Base-by-base conservation (phyloP, 2,888 invertebrate species). In the Diachrysia chrysitis region DNA sequence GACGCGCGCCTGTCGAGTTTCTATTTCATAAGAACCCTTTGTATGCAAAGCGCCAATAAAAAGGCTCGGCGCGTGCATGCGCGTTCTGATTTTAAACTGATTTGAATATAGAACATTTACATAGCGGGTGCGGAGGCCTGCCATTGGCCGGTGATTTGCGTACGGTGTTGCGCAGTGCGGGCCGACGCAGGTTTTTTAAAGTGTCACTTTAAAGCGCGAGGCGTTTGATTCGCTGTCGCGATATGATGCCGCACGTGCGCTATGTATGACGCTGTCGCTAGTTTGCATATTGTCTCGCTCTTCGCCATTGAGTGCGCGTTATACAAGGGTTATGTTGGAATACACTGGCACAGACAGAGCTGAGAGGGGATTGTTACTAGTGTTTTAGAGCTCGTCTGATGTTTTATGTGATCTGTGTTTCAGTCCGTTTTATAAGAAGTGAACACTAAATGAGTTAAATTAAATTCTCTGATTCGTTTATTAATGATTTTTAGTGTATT, bases 81-180 rank as follows among this genome's bases (percentile, higher is more conserved):
- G 95, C 95, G 88, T 84, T 92, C 87, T 89, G 91, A 93, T 93
- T 95, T 95, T 94, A 94, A 95, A 94, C 89, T 92, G 91, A 94
- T 95, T 95, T 95, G 93, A 95, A 95, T 95, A 94, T 89, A 90
- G 85, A 86, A 90, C 85, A 94, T 95, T 95, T 94, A 93, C 94
- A 95, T 94, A 93, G 85, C 79, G 66, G 70, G 73, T 72, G 73
- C 65, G 84, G 76, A 75, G 88, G 71, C 78, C 79, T 80, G 86
- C 86, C 73, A 95, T 95, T 95, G 95, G 95, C 80, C 82, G 84
- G 66, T 74, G 84, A 88, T 89, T 87, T 88, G 90, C 88, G 89
- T 89, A 87, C 90, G 84, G 87, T 78, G 91, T 84, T 93, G 94
- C 93, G 93, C 93, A 92, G 63, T 88, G 82, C 85, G 85, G 66